Conservation (phyloP, 1,140 invertebrate genomes). For the Lepidotrigona ventralis region DNA sequence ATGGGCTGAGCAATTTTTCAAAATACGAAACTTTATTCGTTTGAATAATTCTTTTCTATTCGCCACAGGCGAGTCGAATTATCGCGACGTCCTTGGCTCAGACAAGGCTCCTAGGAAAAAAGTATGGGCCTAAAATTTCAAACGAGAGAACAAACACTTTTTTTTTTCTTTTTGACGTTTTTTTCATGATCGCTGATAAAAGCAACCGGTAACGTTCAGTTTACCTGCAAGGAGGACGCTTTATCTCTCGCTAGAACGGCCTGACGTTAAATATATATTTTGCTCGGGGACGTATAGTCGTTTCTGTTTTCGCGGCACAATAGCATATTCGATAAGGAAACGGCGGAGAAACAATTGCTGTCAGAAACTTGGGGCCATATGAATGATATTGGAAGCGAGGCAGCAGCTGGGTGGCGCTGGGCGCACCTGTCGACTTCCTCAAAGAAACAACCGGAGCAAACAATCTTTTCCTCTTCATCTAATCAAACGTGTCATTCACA, state of each 20-base stretch:
- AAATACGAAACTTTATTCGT: neutral
- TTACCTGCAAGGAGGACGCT: neutral
- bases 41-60: no score
- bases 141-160: neutral
- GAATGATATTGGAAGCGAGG: slow-evolving; percentile 71
- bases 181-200: neutral
- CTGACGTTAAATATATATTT: slow-evolving; percentile 1
- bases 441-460: slow-evolving; percentile 75
- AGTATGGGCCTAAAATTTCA: neutral
- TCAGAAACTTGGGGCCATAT: slow-evolving; percentile 52
- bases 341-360: slow-evolving; percentile 32
- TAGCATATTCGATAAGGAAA: slow-evolving; percentile 32
- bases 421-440: slow-evolving; percentile 75
- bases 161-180: neutral
- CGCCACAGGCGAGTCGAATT: no score
- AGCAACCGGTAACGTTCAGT: neutral
- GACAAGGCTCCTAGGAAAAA: neutral
- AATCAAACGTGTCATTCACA: slow-evolving; percentile 51
- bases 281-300: neutral
- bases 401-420: slow-evolving; percentile 76
- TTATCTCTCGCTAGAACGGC: neutral
- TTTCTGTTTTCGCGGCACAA: slow-evolving; percentile 8
- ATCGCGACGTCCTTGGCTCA: no score
- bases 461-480: slow-evolving; percentile 56
- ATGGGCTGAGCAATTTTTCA: neutral